Evolutionary conservation across 2,113 vertebrate species (phyloP).

Genomic region (Tachysurus vachellii): DNA sequence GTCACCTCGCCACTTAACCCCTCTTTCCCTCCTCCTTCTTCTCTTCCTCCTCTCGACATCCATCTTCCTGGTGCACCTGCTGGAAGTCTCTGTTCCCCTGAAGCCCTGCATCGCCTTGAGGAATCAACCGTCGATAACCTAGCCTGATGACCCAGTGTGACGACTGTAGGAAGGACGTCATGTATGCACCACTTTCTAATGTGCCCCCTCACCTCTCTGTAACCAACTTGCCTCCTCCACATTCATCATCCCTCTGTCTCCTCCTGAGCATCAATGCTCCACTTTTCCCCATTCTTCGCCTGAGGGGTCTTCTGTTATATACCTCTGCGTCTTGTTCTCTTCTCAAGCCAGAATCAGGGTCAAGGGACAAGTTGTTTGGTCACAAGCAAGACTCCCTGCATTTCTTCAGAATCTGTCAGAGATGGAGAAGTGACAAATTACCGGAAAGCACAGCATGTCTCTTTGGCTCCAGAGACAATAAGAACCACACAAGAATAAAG

Average conservation of each 20-base stretch:
- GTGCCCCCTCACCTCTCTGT: constrained; percentile 30
- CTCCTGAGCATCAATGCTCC: constrained; percentile 53
- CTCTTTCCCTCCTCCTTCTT: constrained; percentile 52
- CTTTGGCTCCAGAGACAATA: constrained; percentile 58
- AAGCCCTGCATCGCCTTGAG: constrained; percentile 23
- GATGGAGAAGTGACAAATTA: neutral
- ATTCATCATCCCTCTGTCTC: constrained; percentile 39
- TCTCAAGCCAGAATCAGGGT: constrained; percentile 17
- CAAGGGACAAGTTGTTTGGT: neutral
- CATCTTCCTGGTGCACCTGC: constrained; percentile 47
- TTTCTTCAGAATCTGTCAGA: neutral
- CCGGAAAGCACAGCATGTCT: constrained; percentile 28
- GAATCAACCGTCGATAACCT: constrained; percentile 20
- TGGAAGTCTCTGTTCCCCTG: constrained; percentile 9
- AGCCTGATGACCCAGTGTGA: constrained; percentile 25
- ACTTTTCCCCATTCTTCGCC: constrained; percentile 51
- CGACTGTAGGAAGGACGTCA: constrained; percentile 35
- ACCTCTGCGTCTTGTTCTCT: constrained; percentile 8
- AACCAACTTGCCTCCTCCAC: constrained; percentile 21
- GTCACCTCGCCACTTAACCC: constrained; percentile 67
- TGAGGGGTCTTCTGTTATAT: neutral
- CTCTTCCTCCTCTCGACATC: constrained; percentile 26
- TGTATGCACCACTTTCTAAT: constrained; percentile 28
- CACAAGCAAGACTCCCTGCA: neutral
- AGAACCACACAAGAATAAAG: constrained; percentile 59